Evolutionary conservation across 2,797 vertebrate genomes (phyloP).

Genomic region (Paguma larvata): DNA sequence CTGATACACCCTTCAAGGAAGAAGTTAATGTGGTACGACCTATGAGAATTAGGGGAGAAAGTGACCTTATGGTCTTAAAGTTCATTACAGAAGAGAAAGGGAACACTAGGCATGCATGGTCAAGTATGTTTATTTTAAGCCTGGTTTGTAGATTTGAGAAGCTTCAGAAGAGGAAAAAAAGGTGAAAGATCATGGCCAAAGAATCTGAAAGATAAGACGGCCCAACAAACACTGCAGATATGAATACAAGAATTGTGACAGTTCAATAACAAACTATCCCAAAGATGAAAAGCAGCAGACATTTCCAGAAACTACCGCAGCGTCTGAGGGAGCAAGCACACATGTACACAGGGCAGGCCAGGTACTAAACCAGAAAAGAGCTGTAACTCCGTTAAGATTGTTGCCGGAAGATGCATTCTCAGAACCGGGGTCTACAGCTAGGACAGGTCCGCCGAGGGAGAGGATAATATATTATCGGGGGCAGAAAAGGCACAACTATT

Average conservation of each 20-base stretch:
- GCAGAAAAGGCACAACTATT: background rate
- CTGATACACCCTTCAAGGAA: slow-evolving; percentile 4
- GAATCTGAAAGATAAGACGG: background rate
- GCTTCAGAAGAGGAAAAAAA: background rate
- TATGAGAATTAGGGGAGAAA: background rate
- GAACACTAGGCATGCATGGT: background rate
- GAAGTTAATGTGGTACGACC: background rate
- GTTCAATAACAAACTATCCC: background rate
- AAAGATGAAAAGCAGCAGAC: background rate
- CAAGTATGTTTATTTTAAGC: background rate
- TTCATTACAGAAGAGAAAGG: background rate
- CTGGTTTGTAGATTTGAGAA: background rate
- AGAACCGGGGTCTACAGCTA: background rate
- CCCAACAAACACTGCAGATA: background rate
- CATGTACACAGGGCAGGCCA: background rate
- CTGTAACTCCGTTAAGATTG: background rate
- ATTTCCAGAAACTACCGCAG: background rate
- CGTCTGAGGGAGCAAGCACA: background rate
- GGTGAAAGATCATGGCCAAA: background rate
- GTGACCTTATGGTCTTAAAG: background rate
- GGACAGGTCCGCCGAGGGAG: background rate
- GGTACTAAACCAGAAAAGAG: background rate
- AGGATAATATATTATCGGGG: background rate
- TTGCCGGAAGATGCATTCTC: background rate
- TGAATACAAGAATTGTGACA: background rate